Evolutionary conservation across 2,888 invertebrate genomes (phyloP).

Genomic region (Sipha maydis): DNA sequence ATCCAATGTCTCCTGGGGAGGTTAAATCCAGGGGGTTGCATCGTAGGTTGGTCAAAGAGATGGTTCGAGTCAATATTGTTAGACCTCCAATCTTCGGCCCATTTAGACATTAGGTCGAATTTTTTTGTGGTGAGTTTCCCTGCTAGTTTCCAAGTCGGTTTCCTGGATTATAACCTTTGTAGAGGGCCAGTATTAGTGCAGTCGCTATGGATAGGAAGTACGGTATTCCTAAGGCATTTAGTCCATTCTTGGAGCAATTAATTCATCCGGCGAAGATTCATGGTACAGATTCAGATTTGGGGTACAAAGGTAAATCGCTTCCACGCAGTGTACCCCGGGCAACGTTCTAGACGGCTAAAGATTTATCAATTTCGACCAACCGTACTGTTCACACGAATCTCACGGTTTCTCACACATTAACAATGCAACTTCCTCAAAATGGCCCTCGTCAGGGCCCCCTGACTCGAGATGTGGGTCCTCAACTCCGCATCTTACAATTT

Average conservation of each 20-base stretch:
- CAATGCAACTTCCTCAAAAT: no score
- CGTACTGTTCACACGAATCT: no score
- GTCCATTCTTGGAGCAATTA: neutral
- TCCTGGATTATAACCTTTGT: neutral
- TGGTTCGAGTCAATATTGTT: neutral
- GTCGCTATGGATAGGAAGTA: neutral
- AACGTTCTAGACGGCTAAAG: no score
- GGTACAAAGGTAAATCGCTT: no score
- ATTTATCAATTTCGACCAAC: no score
- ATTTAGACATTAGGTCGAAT: neutral
- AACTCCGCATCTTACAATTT: no score
- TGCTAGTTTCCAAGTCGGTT: constrained; percentile 7
- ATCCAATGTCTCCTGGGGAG: constrained; percentile 35
- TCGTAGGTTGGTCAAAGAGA: constrained; percentile 19
- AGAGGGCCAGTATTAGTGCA: neutral
- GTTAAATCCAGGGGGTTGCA: constrained; percentile 1
- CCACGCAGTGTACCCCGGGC: no score
- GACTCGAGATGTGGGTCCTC: no score
- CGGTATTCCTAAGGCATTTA: neutral
- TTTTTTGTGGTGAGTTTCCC: neutral
- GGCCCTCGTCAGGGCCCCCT: no score
- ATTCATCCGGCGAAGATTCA: neutral
- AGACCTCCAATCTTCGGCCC: neutral
- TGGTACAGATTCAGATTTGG: no score
- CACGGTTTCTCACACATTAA: no score